Conservation (phyloP, 2,888 invertebrate species). For the Oconnorella tubifera region DNA sequence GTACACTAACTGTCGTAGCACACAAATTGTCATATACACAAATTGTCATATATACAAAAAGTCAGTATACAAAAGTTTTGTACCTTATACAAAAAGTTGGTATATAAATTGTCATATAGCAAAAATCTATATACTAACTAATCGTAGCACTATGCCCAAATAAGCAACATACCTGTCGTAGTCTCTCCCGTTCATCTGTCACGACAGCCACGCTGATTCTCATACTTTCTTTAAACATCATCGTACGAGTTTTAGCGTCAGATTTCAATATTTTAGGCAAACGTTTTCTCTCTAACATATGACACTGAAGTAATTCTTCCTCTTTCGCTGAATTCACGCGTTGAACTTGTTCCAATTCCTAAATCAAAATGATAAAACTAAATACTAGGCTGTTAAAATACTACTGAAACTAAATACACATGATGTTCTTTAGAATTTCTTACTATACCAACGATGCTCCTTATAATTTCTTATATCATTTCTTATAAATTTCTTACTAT, state of each 20-base stretch:
- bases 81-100: too few species aligned
- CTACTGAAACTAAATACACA: neutral
- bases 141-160: too few species aligned
- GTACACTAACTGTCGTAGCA: too few species aligned
- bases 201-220: slow-evolving; percentile 65
- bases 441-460: neutral
- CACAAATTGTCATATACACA: too few species aligned
- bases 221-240: slow-evolving; percentile 92
- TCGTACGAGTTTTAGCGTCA: slow-evolving; percentile 94
- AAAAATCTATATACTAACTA: too few species aligned
- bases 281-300: slow-evolving; percentile 83
- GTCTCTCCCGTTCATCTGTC: slow-evolving; percentile 48
- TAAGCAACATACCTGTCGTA: slow-evolving; percentile 56
- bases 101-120: too few species aligned
- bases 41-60: too few species aligned
- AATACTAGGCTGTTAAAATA: neutral
- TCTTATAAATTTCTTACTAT: too few species aligned
- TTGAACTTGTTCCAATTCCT: slow-evolving; percentile 88
- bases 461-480: too few species aligned
- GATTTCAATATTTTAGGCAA: slow-evolving; percentile 90
- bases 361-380: slow-evolving; percentile 26
- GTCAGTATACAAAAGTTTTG: too few species aligned
- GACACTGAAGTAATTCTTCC: slow-evolving; percentile 87
- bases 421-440: too few species aligned
- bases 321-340: slow-evolving; percentile 61